Percentiles rank a stretch among this genome's conserved stretches.
Conservation (phyloP, 1,140 invertebrate genomes). For the Andricus grossulariae region DNA sequence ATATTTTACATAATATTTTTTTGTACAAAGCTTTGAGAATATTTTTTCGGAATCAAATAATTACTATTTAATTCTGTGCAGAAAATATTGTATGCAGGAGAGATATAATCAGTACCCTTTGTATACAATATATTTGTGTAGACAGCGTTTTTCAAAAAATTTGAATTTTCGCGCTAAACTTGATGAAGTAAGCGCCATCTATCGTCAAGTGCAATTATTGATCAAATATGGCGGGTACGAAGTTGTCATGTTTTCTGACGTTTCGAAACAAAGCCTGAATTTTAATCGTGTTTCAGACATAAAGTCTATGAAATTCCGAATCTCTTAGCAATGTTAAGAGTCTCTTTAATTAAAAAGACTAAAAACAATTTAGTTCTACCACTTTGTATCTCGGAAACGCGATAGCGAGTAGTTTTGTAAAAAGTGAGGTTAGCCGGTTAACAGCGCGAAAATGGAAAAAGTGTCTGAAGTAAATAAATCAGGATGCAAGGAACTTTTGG, state of each 20-base stretch:
- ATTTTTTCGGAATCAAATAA: too few relatives aligned
- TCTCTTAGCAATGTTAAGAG: not conserved
- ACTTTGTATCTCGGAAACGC: not conserved
- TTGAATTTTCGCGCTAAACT: not conserved
- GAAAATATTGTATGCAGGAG: too few relatives aligned
- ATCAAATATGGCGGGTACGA: slow-evolving; percentile 1
- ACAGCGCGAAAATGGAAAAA: slow-evolving; percentile 36
- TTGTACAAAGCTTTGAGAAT: too few relatives aligned
- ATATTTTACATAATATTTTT: too few relatives aligned
- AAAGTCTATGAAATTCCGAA: not conserved
- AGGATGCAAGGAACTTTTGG: slow-evolving; percentile 72
- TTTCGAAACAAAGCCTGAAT: not conserved
- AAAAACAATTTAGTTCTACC: not conserved
- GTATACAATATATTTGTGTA: too few relatives aligned
- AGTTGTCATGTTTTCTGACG: not conserved
- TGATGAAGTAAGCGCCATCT: not conserved
- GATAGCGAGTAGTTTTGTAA: not conserved
- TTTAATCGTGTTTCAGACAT: not conserved
- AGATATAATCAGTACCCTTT: too few relatives aligned
- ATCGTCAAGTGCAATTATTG: not conserved
- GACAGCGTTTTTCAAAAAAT: not conserved
- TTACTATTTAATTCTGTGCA: too few relatives aligned
- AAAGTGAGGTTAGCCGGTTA: slow-evolving; percentile 26
- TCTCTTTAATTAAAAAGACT: not conserved
- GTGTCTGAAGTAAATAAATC: slow-evolving; percentile 45